phyloP scores from a whole-genome alignment of 2,113 vertebrate genomes.

The Leptobrachium leishanense region DNA sequence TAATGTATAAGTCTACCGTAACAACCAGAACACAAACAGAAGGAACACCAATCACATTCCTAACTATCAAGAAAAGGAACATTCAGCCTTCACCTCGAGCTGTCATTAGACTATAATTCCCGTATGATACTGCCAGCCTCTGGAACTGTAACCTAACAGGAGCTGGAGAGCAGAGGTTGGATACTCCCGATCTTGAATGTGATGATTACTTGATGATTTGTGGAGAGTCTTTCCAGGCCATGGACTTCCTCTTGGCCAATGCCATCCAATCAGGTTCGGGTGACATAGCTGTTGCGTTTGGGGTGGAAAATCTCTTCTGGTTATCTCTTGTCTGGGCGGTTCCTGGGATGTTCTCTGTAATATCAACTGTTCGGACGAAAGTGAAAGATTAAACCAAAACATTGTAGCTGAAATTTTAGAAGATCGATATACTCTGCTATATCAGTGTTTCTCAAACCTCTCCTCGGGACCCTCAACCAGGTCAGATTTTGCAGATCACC shows the following conservation, averaged over 20 bases:
- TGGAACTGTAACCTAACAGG: no score
- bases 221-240: constrained; percentile 98
- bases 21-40: constrained; percentile 17
- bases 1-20: constrained; percentile 20
- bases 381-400: background rate
- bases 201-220: constrained; percentile 94
- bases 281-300: constrained; percentile 83
- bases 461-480: no score
- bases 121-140: no score
- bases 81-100: no score
- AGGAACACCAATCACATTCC: background rate
- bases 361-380: constrained; percentile 78
- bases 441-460: no score
- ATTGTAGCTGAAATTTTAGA: no score
- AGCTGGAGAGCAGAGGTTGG: background rate
- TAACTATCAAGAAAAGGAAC: no score
- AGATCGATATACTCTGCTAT: no score
- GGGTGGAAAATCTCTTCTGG: constrained; percentile 89
- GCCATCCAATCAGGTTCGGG: constrained; percentile 97
- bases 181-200: background rate
- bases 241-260: constrained; percentile 96
- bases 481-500: no score
- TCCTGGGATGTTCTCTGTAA: constrained; percentile 81
- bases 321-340: constrained; percentile 84
- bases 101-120: no score